Evolutionary conservation across 2,888 invertebrate species (phyloP), one percentile per base, ranked within the genome.

Genomic region (Hybos culiciformis): DNA sequence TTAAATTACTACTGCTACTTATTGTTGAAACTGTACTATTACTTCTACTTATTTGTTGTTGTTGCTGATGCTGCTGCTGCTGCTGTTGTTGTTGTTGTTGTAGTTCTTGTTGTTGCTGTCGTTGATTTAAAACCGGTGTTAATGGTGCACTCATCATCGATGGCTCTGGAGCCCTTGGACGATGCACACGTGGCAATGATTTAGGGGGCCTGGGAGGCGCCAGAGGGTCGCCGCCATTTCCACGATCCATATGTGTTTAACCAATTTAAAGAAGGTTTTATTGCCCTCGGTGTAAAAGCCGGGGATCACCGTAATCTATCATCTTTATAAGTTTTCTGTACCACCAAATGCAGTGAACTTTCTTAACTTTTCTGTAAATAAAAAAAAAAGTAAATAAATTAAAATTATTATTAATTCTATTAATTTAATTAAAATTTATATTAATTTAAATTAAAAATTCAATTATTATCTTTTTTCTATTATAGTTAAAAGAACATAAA

Each of bases 161-260:
- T 63, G 70, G 68, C 74, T 77, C 75, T 53, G 70, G 68, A 68
- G 72, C 68, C 73, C 64, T 60, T 54, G 65, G 63, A 61, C 73
- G 69, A 73, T 75, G 74, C 63, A 74, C 74, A 70, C 78, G 77
- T 71, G 79, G 78, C 74, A 76, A 72, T 68, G 75, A 72, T 73
- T 78, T 77, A 68, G 77, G 76, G 72, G 77, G 77, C 74, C 77
- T 73, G 70, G 77, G 77, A 74, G 78, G 77, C 76, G 76, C 75
- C 75, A 75, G 75, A 73, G 74, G 78, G 66, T 67, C 65, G 76
- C 78, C 79, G 77, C 80, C 78, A 79, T 80, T 66, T 58, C 63
- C 78, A 73, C 77, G 76, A 74, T 80, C 80, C 81, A 80, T 80
- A 70, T 61, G 66, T 60, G 57, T 58, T 59, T 53, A 52, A 34